Evolutionary conservation across 2,888 invertebrate genomes (phyloP).

Genomic region (Venusia cambrica): DNA sequence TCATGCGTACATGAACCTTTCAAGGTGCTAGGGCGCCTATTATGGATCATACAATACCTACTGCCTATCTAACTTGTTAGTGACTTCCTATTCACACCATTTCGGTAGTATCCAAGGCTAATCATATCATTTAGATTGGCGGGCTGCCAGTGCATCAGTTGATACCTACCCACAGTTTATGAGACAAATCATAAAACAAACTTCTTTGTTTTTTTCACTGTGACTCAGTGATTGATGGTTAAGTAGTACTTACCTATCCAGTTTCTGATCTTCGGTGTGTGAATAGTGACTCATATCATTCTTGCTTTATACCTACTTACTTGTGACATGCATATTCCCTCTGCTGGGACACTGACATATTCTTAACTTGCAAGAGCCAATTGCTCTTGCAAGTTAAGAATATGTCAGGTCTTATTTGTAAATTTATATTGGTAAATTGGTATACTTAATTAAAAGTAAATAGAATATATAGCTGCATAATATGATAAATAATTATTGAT

Average conservation of each 20-base stretch:
- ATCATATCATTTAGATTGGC: constrained; percentile 45
- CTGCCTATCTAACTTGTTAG: constrained; percentile 17
- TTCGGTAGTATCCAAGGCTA: constrained; percentile 36
- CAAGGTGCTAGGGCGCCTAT: constrained; percentile 52
- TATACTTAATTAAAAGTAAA: too few species aligned
- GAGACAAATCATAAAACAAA: constrained; percentile 37
- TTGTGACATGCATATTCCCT: too few species aligned
- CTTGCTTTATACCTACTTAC: too few species aligned
- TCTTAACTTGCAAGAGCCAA: too few species aligned
- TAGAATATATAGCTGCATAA: too few species aligned
- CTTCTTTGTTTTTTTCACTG: constrained; percentile 42
- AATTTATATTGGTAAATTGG: too few species aligned
- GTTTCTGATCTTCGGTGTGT: constrained; percentile 4
- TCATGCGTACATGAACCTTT: constrained; percentile 46
- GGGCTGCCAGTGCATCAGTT: constrained; percentile 50
- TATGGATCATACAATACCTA: constrained; percentile 28
- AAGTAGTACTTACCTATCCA: too few species aligned
- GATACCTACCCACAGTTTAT: constrained; percentile 34
- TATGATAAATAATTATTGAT: too few species aligned
- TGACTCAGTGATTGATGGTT: constrained; percentile 20
- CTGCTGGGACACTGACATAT: too few species aligned
- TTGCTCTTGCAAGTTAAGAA: too few species aligned
- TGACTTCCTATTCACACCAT: constrained; percentile 27
- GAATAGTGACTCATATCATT: constrained; percentile 9
- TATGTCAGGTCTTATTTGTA: too few species aligned